These are phyloP conservation scores for Agrochola litura DNA, from an alignment of 2,888 invertebrate species.

Conservation along the genomic window DNA sequence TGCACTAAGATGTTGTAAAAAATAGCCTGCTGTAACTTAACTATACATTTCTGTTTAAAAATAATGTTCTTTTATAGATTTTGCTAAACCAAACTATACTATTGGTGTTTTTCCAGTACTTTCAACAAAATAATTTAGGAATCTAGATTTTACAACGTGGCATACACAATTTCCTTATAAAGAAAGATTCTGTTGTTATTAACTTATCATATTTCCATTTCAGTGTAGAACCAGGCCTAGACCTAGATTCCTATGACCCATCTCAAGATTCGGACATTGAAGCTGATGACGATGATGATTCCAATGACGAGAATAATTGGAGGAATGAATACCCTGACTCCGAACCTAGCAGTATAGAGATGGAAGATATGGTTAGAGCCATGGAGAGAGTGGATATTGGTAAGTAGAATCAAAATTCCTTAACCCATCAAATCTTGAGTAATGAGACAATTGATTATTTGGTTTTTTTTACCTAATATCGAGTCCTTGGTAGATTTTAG, in stretches of 20 bases:
- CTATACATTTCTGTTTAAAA: background rate
- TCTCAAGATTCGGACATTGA: constrained; percentile 74
- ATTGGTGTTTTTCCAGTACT: background rate
- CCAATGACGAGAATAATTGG: constrained; percentile 95
- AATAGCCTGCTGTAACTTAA: background rate
- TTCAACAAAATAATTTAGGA: background rate
- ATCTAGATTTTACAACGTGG: background rate
- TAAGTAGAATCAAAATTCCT: constrained; percentile 54
- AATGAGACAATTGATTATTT: background rate
- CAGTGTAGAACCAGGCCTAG: constrained; percentile 79
- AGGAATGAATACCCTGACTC: constrained; percentile 95
- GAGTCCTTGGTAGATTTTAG: background rate
- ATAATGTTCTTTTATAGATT: too few relatives aligned
- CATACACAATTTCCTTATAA: background rate
- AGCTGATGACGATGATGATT: constrained; percentile 92
- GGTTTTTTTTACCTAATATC: background rate
- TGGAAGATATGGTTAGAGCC: constrained; percentile 91
- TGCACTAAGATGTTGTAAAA: background rate
- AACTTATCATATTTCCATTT: constrained; percentile 16
- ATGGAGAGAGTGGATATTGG: constrained; percentile 86
- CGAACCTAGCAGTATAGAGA: constrained; percentile 91
- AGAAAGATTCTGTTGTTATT: background rate
- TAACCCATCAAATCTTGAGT: background rate
- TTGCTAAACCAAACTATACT: background rate
- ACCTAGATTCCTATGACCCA: constrained; percentile 79